A percentile compares a stretch with the other conserved stretches of the same genome.
phyloP scores from a whole-genome alignment of 2,888 invertebrate genomes.

The Amblyteles armatorius region DNA sequence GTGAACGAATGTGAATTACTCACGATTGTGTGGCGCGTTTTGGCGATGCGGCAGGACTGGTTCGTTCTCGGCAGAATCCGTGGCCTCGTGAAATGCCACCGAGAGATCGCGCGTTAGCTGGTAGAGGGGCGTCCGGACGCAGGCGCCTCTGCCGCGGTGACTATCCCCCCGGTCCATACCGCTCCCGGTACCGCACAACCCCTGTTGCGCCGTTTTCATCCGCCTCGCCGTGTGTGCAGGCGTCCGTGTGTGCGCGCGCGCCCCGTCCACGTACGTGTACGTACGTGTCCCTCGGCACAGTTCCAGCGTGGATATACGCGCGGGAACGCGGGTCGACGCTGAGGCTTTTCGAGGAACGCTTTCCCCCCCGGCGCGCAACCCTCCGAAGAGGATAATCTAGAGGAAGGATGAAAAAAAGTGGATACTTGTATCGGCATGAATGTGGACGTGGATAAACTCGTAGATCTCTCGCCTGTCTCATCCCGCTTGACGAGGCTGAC shows the following conservation, averaged over 20 bases:
- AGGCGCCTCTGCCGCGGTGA: constrained; percentile 57
- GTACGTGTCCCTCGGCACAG: not conserved
- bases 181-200: constrained; percentile 16
- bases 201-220: constrained; percentile 26
- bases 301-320: constrained; percentile 10
- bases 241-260: not conserved
- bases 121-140: constrained; percentile 57
- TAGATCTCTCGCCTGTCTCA: constrained; percentile 35
- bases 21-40: constrained; percentile 83
- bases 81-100: constrained; percentile 76
- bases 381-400: not conserved
- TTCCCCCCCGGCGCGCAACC: constrained; percentile 4
- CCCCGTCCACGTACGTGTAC: not conserved
- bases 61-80: constrained; percentile 78
- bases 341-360: constrained; percentile 43
- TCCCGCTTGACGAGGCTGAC: not conserved
- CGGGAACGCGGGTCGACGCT: constrained; percentile 1
- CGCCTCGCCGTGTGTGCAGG: not conserved
- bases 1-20: constrained; percentile 76
- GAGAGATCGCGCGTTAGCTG: constrained; percentile 61
- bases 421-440: constrained; percentile 47
- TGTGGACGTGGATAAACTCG: constrained; percentile 47
- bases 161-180: constrained; percentile 44
- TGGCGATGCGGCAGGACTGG: constrained; percentile 84
- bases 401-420: constrained; percentile 13